Conservation (phyloP, 2,797 vertebrate species). For the Crax fasciolata region DNA sequence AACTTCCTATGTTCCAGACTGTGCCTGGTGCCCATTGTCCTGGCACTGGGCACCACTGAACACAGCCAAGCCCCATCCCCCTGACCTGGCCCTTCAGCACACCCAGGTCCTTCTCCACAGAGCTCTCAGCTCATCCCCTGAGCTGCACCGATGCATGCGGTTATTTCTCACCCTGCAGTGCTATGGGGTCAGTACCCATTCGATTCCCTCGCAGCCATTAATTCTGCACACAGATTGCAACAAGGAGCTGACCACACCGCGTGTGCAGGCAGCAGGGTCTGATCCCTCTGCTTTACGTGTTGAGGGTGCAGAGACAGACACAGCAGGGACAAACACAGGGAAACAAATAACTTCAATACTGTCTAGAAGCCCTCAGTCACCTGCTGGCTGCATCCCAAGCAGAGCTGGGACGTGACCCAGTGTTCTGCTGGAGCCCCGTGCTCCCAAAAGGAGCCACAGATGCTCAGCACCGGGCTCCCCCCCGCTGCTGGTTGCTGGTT, state of each 20-base stretch:
- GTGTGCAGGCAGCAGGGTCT: background rate
- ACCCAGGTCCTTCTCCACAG: background rate
- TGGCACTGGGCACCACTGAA: too few species aligned
- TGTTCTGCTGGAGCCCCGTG: background rate
- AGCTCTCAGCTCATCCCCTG: too few species aligned
- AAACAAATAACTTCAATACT: background rate
- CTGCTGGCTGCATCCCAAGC: background rate
- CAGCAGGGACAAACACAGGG: background rate
- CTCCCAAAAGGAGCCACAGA: background rate
- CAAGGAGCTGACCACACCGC: background rate
- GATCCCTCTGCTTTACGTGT: background rate
- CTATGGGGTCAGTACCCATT: background rate
- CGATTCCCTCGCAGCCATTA: background rate
- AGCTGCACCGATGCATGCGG: too few species aligned
- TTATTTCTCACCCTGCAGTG: background rate
- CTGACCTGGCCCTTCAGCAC: background rate
- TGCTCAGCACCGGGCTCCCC: background rate
- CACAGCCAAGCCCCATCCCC: too few species aligned
- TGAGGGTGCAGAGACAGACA: background rate
- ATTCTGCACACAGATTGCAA: background rate
- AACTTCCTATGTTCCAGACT: too few species aligned
- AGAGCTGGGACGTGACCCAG: background rate
- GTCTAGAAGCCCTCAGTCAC: background rate
- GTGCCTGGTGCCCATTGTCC: too few species aligned
- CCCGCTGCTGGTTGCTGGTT: conserved; percentile 44